Evolutionary conservation across 2,888 invertebrate species (phyloP).

Genomic region (Schizotus pectinicornis): DNA sequence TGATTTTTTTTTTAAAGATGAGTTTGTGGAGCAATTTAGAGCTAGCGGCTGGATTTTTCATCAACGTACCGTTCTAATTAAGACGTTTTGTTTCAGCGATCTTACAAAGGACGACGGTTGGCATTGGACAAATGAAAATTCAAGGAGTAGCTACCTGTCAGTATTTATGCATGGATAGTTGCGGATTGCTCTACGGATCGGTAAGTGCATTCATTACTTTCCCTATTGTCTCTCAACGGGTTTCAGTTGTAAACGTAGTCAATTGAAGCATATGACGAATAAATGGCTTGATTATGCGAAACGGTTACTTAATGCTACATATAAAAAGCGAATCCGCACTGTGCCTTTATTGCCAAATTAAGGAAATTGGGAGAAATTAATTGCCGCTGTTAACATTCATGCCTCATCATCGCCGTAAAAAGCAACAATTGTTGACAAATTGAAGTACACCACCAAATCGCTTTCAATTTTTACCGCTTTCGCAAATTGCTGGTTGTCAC

Average conservation of each 20-base stretch:
- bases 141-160: slow-evolving; percentile 87
- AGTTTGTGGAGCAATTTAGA: not conserved
- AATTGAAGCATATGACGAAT: slow-evolving; percentile 5
- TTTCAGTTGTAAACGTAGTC: slow-evolving; percentile 9
- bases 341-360: not conserved
- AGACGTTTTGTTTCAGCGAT: slow-evolving; percentile 66
- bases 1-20: too few species aligned
- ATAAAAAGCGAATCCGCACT: not conserved
- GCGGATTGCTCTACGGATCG: slow-evolving; percentile 86
- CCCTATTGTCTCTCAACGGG: slow-evolving; percentile 2
- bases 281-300: not conserved
- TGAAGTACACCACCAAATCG: too few species aligned
- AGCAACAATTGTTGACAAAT: too few species aligned
- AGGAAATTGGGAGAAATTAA: too few species aligned
- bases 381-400: too few species aligned
- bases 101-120: slow-evolving; percentile 72
- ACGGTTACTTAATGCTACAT: slow-evolving; percentile 9
- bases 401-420: too few species aligned
- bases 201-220: slow-evolving; percentile 65
- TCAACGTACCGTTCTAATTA: slow-evolving; percentile 8
- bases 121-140: slow-evolving; percentile 84
- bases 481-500: too few species aligned
- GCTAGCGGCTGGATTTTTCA: not conserved
- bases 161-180: slow-evolving; percentile 88
- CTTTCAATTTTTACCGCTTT: too few species aligned